Base-by-base conservation (phyloP, 2,888 invertebrate genomes). In the Agrotis ipsilon region DNA sequence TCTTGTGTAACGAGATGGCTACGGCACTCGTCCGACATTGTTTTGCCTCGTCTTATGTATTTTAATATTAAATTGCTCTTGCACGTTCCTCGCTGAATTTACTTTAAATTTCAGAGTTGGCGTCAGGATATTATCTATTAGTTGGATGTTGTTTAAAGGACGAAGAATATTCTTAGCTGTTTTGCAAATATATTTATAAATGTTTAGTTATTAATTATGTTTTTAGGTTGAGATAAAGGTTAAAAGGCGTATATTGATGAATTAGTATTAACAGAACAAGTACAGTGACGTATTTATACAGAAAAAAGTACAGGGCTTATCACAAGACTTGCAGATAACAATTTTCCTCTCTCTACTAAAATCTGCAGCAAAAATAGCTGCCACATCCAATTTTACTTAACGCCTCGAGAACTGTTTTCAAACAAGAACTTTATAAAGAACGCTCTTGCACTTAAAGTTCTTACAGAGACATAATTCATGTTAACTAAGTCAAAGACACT, bases 391-490 rank as follows among this genome's bases (percentile, higher is more conserved):
- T 78, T 65, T 68, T 62, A 57, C 52, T 75, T 51, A 19, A 46
- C 54, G 59, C 61, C 65, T 51, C 24, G 46, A 54, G 43, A 74
- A 61, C 43, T 83, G 67, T 74, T 72, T 79, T 59, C 64, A 67
- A 76, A 79, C 70, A 71, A 18, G 59, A 60, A 76, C 75, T 79
- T 75, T 52, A 57, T 65, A 54, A 79, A 82, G 80, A 76, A 79
- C 68, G 61, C 70, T 68, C 57, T 43, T 60, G 76, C 70, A 68
- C 80, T 75, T 72, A 24, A 72, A 81, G 68, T 76, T 83, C 59
- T 70, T 68, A 78, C 78, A 72, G 75, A 78, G 75, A 80, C 78
- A 82, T 84, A 84, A 84, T 82, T 82, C 84, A 84, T 83, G 82
- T 68, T 76, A 78, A 83, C 80, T 70, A 82, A 82, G 80, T 82